phyloP scores from a whole-genome alignment of 2,113 vertebrate species.

The Todiramphus chloris region DNA sequence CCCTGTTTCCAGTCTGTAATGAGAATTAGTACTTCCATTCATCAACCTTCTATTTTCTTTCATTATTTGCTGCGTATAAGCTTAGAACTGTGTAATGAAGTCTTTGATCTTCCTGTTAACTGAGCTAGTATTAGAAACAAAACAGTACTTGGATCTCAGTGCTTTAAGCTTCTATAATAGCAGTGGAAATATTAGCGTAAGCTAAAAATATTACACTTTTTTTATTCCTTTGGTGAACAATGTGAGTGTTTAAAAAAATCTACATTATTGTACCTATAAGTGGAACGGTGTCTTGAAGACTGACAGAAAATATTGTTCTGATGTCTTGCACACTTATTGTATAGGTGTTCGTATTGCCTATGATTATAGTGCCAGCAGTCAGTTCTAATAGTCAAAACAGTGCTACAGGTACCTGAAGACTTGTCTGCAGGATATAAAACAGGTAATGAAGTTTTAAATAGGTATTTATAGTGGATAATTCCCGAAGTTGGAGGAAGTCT shows the following conservation, averaged over 20 bases:
- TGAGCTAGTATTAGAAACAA: neutral
- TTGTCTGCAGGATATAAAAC: conserved; percentile 72
- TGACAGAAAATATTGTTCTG: conserved; percentile 80
- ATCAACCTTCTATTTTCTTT: neutral
- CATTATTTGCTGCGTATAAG: neutral
- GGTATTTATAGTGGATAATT: neutral
- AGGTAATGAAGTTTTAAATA: neutral
- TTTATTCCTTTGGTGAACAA: neutral
- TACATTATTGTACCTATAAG: conserved; percentile 84
- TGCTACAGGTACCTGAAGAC: conserved; percentile 78
- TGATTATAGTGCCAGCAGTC: conserved; percentile 72
- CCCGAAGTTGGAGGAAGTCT: neutral
- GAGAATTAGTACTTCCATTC: neutral
- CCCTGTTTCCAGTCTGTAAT: neutral
- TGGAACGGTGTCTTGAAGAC: conserved; percentile 83
- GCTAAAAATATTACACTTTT: neutral
- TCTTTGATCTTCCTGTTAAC: neutral
- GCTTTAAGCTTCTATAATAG: neutral
- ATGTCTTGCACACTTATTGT: conserved; percentile 76
- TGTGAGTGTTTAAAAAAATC: conserved; percentile 6
- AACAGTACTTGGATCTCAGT: no score
- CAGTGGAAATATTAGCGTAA: neutral
- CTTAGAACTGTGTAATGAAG: neutral
- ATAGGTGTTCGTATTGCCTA: conserved; percentile 72
- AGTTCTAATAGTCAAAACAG: conserved; percentile 81